Base-by-base conservation (phyloP, 2,888 invertebrate genomes). In the Gonocerus acuteangulatus region DNA sequence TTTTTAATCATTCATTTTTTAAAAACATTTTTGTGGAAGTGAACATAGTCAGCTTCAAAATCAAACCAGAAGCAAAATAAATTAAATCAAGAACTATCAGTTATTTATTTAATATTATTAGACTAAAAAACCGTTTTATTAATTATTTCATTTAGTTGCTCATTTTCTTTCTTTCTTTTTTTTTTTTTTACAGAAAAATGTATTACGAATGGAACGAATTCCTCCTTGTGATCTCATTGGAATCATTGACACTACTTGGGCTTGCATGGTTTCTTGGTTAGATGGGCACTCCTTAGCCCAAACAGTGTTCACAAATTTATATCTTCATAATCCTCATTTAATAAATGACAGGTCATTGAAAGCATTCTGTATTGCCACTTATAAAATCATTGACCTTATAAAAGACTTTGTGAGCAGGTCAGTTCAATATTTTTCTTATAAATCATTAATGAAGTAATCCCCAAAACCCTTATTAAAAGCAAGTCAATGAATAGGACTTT, bases 281-380 rank as follows among this genome's bases (percentile, higher is more conserved):
- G 96, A 99, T 75, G 97, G 97, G 0, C 92, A 94, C 72, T 94
- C 92, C 0, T 79, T 96, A 67, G 95, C 95, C 4, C 96, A 97
- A 77, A 97, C 97, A 1, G 89, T 97, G 7, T 95, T 96, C 73
- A 96, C 95, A 22, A 95, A 95, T 74, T 81, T 96, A 21, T 97
- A 96, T 73, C 78, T 95, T 36, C 95, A 97, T 74, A 87, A 92
- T 67, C 95, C 95, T 0, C 83, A 87, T 70, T 80, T 84, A 64
- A 89, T 96, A 65, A 78, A 83, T 68, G 91, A 95, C 72, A 85
- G 86, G 72, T 80, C 85, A 4, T 76, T 96, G 64, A 89, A 86
- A 73, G 87, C 89, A 0, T 95, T 94, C 74, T 89, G 88, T 71
- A 83, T 90, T 68, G 85, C 88, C 52, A 82, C 93, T 44, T 86